Evolutionary conservation across 2,113 vertebrate genomes (phyloP).

Genomic region (Limnothrissa miodon): DNA sequence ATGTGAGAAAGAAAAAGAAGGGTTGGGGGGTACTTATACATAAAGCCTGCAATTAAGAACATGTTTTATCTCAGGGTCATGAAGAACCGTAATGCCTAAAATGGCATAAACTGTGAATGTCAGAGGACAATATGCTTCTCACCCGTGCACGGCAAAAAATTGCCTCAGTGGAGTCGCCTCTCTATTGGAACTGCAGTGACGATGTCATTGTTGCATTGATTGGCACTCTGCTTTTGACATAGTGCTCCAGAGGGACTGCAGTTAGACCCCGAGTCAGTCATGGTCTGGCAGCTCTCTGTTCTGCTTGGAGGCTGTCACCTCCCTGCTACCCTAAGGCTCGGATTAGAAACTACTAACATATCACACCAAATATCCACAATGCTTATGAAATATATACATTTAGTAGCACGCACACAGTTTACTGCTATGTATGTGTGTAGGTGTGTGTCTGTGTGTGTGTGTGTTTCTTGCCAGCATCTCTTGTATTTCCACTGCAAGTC

Average conservation of each 20-base stretch:
- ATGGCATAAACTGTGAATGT: conserved; percentile 19
- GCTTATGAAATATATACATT: background rate
- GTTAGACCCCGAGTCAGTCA: background rate
- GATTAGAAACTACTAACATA: background rate
- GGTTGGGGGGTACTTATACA: background rate
- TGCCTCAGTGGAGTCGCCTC: background rate
- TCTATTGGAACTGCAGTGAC: conserved; percentile 12
- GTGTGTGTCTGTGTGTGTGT: background rate
- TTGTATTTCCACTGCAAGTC: background rate
- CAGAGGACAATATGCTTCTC: background rate
- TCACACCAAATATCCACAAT: background rate
- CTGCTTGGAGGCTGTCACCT: background rate
- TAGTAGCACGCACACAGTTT: background rate
- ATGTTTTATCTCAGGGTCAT: background rate
- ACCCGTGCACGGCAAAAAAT: background rate
- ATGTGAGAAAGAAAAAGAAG: background rate
- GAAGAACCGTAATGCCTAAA: background rate
- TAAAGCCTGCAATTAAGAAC: background rate
- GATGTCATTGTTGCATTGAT: conserved; percentile 44
- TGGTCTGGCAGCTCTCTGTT: background rate
- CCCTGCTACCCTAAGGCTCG: background rate
- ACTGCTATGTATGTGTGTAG: background rate
- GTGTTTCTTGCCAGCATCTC: background rate
- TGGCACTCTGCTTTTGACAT: conserved; percentile 32
- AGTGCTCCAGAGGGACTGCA: conserved; percentile 51